Base-by-base conservation (phyloP, 1,140 invertebrate genomes). In the Tribolium castaneum region DNA sequence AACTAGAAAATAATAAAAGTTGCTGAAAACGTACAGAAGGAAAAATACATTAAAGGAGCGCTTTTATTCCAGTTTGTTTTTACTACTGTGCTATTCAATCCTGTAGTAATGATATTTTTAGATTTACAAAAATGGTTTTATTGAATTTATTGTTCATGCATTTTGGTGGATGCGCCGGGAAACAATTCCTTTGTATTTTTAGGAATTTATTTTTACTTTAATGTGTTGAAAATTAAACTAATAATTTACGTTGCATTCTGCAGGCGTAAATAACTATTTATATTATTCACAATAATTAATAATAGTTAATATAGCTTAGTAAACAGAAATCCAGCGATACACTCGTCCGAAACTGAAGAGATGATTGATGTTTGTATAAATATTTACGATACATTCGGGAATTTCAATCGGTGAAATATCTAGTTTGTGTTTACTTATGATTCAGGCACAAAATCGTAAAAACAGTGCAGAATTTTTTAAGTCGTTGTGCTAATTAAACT, bases 331-430 rank as follows among this genome's bases (percentile, higher is more conserved):
- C 0, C 59, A 35, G 13, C 12, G 12, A 35, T 30, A 66, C 9
- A 66, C 35, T 59, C 16, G 59, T 13, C 34, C 13, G 30, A 35
- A 66, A 66, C 30, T 16, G 19, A 16, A 19, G 56, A 30, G 19
- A 59, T 35, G 59, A 66, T 66, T 66, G 59, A 66, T 66, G 59
- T 3, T 66, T 34, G 12, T 22, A 66, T 66, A 66, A 66, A 66
- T 66, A 66, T 66, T 66, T 66, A 66, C 59, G 59, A 66, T 66
- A 66, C 59, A 66, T 35, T 66, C 34, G n/a, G 5, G 30, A 66
- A 66, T 66, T 35, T 66, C 59, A 66, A 66, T 66, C 59, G 6
- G n/a, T 14, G 6, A 34, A 66, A 66, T 66, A 66, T 66, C n/a
- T 45, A 66, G 54, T 66, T 66, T 14, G 25, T 66, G 30, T 66